These are phyloP conservation scores for Rhodinocichla rosea DNA, from an alignment of 2,113 vertebrate species.

Conservation along the genomic window DNA sequence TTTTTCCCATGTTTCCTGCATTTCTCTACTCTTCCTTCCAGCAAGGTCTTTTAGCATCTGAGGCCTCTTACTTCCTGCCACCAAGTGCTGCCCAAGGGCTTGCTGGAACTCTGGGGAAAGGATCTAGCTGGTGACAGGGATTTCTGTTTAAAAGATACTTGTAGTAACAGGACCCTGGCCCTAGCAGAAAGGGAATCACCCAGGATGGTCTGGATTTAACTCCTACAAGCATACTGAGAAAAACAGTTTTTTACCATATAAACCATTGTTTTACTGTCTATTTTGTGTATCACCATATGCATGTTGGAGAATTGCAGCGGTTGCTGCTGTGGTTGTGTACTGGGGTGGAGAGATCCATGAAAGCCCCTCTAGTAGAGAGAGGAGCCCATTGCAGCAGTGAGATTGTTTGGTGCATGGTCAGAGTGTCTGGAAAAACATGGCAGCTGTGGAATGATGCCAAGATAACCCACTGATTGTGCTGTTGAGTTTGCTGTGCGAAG, in stretches of 20 bases:
- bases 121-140: background rate
- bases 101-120: background rate
- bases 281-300: background rate
- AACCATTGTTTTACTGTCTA: background rate
- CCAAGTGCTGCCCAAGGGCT: background rate
- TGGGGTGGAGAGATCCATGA: background rate
- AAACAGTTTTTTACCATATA: background rate
- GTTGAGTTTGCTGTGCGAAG: background rate
- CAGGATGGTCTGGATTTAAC: background rate
- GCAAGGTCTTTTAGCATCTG: background rate
- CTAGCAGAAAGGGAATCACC: background rate
- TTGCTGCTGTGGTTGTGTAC: background rate
- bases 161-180: background rate
- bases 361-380: background rate
- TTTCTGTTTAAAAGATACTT: background rate
- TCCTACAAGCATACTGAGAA: background rate
- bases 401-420: background rate
- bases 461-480: background rate
- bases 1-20: background rate
- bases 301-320: background rate
- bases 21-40: background rate
- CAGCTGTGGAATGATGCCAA: background rate
- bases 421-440: background rate
- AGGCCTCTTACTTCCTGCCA: background rate
- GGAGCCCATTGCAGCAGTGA: background rate